Evolutionary conservation across 2,113 vertebrate genomes (phyloP).

Genomic region (Pelusios castaneus): DNA sequence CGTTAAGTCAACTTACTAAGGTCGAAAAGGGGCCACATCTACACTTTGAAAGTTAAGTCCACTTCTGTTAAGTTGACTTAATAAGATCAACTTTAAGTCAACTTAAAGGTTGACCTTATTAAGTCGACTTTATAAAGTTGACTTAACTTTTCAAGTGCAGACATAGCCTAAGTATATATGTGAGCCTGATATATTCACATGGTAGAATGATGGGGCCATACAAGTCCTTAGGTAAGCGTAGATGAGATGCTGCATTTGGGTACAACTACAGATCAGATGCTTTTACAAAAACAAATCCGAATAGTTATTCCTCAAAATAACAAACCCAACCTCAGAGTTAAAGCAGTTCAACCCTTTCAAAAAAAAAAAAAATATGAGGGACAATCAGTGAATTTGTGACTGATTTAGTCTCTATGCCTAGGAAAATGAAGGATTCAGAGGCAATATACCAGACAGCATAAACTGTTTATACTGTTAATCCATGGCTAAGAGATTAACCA

Average conservation of each 20-base stretch:
- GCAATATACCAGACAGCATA: background rate
- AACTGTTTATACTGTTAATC: background rate
- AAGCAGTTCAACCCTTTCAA: fast-evolving
- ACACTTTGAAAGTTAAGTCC: too few species aligned
- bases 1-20: too few species aligned
- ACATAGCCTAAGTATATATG: background rate
- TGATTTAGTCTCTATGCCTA: background rate
- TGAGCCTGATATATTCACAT: background rate
- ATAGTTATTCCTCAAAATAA: background rate
- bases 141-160: too few species aligned
- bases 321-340: background rate
- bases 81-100: too few species aligned
- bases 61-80: too few species aligned
- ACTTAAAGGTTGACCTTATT: too few species aligned
- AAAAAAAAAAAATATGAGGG: too few species aligned
- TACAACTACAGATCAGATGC: constrained; percentile 10
- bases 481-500: background rate
- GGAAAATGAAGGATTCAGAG: background rate
- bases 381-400: fast-evolving
- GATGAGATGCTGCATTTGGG: background rate
- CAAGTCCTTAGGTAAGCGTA: background rate
- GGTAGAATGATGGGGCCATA: background rate
- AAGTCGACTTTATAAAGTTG: too few species aligned
- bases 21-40: too few species aligned
- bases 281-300: constrained; percentile 11